Conservation (phyloP, 2,888 invertebrate genomes). For the Meloe dianella region DNA sequence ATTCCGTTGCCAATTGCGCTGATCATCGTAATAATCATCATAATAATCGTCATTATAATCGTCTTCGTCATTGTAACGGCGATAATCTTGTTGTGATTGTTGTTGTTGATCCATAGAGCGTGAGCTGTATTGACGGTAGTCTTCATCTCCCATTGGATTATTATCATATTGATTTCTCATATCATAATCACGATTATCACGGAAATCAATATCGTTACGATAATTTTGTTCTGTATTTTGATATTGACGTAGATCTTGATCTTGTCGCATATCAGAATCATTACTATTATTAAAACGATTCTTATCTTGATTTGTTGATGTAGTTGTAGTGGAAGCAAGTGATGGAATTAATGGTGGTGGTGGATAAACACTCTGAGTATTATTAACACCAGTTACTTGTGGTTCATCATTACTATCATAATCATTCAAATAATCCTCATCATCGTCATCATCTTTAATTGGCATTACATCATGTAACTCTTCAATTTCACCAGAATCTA, state of each 20-base stretch:
- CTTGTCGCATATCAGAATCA: conserved; percentile 42
- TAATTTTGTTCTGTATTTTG: conserved; percentile 35
- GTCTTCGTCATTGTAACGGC: conserved; percentile 43
- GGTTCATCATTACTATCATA: conserved; percentile 60
- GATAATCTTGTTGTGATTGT: conserved; percentile 35
- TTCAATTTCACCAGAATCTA: conserved; percentile 81
- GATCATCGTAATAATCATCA: conserved; percentile 59
- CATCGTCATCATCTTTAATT: conserved; percentile 66
- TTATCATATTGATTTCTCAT: conserved; percentile 41
- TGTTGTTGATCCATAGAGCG: conserved; percentile 29
- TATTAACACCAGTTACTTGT: conserved; percentile 25
- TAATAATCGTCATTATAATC: conserved; percentile 56
- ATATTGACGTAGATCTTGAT: conserved; percentile 36
- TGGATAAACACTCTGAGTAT: conserved; percentile 13
- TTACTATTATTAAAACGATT: conserved; percentile 35
- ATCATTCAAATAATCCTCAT: conserved; percentile 58
- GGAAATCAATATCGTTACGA: conserved; percentile 44
- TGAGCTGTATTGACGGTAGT: conserved; percentile 42
- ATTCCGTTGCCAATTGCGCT: conserved; percentile 56
- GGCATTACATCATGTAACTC: conserved; percentile 81
- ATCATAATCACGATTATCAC: conserved; percentile 47
- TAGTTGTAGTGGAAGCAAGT: conserved; percentile 34
- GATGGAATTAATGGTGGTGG: conserved; percentile 19
- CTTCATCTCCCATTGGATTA: conserved; percentile 42
- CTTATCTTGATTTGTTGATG: conserved; percentile 50